Evolutionary conservation across 2,113 vertebrate species (phyloP).

Genomic region (Eolophus roseicapilla): DNA sequence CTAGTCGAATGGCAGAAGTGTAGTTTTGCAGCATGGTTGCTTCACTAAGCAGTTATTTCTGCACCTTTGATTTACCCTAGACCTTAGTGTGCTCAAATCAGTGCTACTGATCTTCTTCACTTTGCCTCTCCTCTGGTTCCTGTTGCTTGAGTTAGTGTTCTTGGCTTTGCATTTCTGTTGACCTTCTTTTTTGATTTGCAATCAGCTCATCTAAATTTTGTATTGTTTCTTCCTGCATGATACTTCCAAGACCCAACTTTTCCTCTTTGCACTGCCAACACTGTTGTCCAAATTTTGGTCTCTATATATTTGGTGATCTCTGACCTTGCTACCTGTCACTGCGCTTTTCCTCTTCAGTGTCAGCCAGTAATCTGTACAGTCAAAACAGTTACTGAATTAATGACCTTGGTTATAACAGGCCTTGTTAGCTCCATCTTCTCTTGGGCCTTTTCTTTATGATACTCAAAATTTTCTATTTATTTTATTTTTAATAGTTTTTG

Average conservation of each 20-base stretch:
- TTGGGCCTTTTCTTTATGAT: neutral
- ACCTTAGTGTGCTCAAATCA: fast-evolving
- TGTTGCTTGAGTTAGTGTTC: conserved; percentile 21
- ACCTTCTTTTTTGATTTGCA: conserved; percentile 6
- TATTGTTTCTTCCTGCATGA: conserved; percentile 29
- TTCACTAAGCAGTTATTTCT: neutral
- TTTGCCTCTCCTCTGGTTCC: neutral
- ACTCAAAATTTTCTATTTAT: neutral
- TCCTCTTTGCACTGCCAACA: neutral
- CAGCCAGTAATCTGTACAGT: neutral
- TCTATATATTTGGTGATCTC: neutral
- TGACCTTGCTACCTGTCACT: neutral
- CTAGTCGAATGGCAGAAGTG: neutral
- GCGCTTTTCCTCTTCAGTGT: neutral
- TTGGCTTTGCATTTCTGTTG: neutral
- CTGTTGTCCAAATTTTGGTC: neutral
- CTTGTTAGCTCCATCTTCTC: neutral
- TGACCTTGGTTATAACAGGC: neutral
- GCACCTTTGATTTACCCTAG: neutral
- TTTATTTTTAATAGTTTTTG: neutral
- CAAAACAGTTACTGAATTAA: neutral
- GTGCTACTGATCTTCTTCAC: neutral
- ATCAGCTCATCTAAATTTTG: conserved; percentile 5
- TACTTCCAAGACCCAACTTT: neutral
- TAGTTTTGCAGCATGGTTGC: neutral